Evolutionary conservation across 2,888 invertebrate species (phyloP).

Genomic region (Frankliniella intonsa): DNA sequence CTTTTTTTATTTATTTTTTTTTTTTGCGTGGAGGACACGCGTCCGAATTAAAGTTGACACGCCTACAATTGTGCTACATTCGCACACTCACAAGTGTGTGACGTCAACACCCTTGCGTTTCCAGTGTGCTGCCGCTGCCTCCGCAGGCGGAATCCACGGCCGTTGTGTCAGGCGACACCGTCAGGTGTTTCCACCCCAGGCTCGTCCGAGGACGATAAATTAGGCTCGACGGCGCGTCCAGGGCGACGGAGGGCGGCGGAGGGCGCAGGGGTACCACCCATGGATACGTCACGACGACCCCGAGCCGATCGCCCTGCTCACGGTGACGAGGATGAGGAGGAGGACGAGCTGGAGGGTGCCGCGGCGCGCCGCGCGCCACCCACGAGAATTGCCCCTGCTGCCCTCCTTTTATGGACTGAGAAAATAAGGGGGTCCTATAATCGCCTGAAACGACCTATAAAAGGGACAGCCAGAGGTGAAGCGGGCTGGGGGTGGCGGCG

Average conservation of each 20-base stretch:
- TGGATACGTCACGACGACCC: too few relatives aligned
- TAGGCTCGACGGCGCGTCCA: neutral
- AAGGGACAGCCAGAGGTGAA: neutral
- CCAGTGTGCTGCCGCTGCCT: too few relatives aligned
- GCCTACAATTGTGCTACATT: too few relatives aligned
- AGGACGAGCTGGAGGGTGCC: neutral
- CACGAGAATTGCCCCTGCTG: neutral
- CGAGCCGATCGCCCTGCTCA: too few relatives aligned
- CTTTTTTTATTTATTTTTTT: too few relatives aligned
- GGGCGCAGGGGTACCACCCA: neutral
- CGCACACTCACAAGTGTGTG: too few relatives aligned
- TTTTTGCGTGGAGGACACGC: too few relatives aligned
- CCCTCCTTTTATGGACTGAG: constrained; percentile 20
- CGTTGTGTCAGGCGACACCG: neutral
- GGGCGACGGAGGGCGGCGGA: neutral
- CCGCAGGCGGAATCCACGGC: neutral
- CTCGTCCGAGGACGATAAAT: neutral
- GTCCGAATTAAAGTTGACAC: too few relatives aligned
- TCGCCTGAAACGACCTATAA: constrained; percentile 22
- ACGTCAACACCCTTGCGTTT: too few relatives aligned
- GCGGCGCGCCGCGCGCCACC: neutral
- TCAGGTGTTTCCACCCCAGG: neutral
- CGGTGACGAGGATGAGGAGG: too few relatives aligned
- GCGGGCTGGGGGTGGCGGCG: neutral
- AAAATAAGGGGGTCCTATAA: constrained; percentile 26